Conservation (phyloP, 2,113 vertebrate species). For the Sialia sialis region DNA sequence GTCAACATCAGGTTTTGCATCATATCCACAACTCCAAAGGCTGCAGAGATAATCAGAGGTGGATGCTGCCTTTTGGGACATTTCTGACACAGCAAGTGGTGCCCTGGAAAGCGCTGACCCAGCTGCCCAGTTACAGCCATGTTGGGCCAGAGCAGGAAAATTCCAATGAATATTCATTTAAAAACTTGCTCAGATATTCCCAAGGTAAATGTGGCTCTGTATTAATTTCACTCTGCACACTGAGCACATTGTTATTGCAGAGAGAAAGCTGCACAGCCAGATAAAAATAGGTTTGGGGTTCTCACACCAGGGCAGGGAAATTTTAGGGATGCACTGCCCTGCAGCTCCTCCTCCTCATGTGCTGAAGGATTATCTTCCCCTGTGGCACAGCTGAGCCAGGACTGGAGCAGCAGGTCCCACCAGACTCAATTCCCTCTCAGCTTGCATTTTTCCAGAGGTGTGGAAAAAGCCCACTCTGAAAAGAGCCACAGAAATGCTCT, state of each 20-base stretch:
- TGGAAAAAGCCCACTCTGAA: neutral
- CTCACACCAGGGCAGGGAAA: neutral
- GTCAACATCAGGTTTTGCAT: neutral
- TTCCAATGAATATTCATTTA: conserved; percentile 17
- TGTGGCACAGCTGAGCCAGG: neutral
- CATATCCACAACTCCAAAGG: rapidly evolving
- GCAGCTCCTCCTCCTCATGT: neutral
- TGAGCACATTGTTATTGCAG: neutral
- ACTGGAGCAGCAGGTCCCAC: neutral
- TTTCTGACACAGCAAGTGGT: neutral
- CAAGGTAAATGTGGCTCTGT: neutral
- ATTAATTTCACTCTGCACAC: neutral
- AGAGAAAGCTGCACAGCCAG: neutral
- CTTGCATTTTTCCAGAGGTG: neutral
- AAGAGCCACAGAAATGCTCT: neutral
- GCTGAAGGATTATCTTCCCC: neutral
- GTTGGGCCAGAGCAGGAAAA: neutral
- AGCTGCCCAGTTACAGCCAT: neutral
- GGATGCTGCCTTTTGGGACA: neutral
- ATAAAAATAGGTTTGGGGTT: neutral
- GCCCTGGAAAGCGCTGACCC: neutral
- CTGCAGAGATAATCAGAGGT: neutral
- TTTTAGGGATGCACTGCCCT: neutral
- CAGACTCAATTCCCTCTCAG: neutral
- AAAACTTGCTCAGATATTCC: conserved; percentile 2